phyloP scores from a whole-genome alignment of 2,797 vertebrate genomes.

The Buceros bicornis region DNA sequence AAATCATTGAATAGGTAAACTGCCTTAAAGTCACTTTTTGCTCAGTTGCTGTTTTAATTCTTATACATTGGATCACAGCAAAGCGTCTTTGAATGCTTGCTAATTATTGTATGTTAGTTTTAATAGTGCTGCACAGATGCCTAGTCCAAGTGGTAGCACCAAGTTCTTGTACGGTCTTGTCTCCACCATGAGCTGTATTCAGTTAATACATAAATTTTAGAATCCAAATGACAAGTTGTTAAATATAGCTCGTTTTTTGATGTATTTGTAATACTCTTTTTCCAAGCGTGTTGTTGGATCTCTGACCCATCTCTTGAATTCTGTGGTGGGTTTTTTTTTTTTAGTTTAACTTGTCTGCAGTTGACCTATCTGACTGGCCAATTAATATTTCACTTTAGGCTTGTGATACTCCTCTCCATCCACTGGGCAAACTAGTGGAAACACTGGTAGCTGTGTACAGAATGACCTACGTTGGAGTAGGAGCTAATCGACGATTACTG shows the following conservation, averaged over 20 bases:
- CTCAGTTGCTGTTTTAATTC: background rate
- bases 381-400: conserved; percentile 82
- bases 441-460: conserved; percentile 94
- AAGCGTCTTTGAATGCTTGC: background rate
- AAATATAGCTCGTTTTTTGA: background rate
- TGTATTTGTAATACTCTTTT: background rate
- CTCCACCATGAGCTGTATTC: background rate
- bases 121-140: background rate
- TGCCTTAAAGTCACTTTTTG: background rate
- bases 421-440: conserved; percentile 92
- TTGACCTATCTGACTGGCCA: background rate
- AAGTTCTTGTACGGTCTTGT: background rate
- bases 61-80: background rate
- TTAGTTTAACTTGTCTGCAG: background rate
- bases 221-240: background rate
- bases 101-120: background rate
- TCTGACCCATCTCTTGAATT: background rate
- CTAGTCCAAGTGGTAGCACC: background rate
- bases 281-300: background rate
- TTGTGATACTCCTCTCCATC: conserved; percentile 95
- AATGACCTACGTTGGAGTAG: conserved; percentile 98
- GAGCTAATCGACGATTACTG: conserved; percentile 92
- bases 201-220: background rate
- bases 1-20: background rate
- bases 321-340: background rate